Percentiles rank a stretch among this genome's conserved stretches.
Evolutionary conservation across 2,113 vertebrate species (phyloP).

Genomic region (Rhodinocichla rosea): DNA sequence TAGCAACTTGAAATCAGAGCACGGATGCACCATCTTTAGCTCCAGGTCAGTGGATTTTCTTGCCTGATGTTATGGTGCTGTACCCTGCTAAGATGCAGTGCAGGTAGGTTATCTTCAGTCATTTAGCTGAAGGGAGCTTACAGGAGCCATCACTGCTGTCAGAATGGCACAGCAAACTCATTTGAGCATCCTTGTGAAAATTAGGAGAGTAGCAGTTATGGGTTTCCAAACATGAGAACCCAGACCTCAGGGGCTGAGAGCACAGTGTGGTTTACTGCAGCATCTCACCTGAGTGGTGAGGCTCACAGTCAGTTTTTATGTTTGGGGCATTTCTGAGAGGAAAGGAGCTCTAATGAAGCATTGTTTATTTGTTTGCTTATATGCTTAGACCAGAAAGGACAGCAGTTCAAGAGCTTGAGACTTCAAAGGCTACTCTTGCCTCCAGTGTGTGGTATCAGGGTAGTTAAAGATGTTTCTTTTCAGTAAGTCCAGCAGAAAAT

Average conservation of each 20-base stretch:
- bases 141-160: neutral
- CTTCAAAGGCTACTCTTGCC: neutral
- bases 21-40: accelerated
- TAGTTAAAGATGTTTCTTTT: neutral
- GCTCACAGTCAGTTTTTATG: neutral
- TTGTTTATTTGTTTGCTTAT: neutral
- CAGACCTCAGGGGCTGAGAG: neutral
- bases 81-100: neutral
- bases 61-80: neutral
- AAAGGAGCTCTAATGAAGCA: neutral
- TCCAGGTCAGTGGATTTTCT: neutral
- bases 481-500: neutral
- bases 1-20: neutral
- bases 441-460: neutral
- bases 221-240: neutral
- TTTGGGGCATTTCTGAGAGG: neutral
- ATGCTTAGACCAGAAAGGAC: neutral
- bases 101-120: neutral
- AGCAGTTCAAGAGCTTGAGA: neutral
- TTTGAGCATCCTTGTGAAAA: neutral
- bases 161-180: neutral
- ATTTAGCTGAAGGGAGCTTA: neutral
- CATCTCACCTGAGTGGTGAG: neutral
- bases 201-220: neutral
- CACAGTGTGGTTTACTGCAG: neutral